Conservation (phyloP, 2,797 vertebrate species). For the Ispidina picta region DNA sequence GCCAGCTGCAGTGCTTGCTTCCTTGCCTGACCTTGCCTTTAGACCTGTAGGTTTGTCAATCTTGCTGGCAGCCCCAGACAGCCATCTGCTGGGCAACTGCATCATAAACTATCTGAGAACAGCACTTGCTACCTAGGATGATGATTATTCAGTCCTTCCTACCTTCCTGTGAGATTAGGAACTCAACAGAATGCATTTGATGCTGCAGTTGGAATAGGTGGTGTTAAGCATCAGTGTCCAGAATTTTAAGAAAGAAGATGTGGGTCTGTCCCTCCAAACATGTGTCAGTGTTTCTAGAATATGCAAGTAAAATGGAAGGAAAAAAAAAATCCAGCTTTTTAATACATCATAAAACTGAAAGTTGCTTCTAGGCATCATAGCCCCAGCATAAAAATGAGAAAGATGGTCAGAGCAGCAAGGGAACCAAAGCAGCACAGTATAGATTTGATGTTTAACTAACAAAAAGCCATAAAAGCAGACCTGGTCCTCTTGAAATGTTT, state of each 20-base stretch:
- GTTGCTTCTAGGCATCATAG: background rate
- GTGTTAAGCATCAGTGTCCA: background rate
- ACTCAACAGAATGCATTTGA: background rate
- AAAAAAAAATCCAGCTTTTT: background rate
- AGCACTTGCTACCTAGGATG: background rate
- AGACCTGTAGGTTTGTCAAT: background rate
- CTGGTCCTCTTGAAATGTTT: background rate
- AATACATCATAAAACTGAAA: background rate
- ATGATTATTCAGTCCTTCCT: background rate
- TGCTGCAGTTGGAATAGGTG: background rate
- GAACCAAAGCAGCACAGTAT: background rate
- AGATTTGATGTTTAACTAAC: background rate
- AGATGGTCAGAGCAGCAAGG: background rate
- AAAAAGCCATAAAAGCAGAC: background rate
- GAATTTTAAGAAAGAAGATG: background rate
- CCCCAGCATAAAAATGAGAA: background rate
- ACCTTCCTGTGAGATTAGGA: background rate
- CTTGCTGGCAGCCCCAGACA: background rate
- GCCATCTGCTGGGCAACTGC: constrained; percentile 22
- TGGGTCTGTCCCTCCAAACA: background rate
- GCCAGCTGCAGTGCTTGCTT: background rate
- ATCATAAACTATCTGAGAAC: background rate
- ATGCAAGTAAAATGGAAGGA: fast-evolving
- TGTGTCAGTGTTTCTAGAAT: background rate
- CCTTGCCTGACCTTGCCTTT: background rate